Evolutionary conservation across 1,140 invertebrate genomes (phyloP).

Genomic region (Musca vetustissima): DNA sequence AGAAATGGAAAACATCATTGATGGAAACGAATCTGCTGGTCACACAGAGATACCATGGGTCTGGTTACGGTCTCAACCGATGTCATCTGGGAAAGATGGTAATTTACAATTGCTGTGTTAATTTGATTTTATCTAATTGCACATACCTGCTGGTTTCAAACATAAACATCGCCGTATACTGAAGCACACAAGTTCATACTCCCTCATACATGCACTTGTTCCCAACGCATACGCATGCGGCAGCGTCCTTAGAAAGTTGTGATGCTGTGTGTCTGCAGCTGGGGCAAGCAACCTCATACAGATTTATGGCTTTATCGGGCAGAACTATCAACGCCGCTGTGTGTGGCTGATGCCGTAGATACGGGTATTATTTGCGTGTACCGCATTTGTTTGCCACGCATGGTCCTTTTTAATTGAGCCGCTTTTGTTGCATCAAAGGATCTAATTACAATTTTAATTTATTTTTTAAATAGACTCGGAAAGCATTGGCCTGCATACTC

Average conservation of each 20-base stretch:
- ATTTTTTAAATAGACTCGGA: conserved; percentile 3
- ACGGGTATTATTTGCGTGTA: conserved; percentile 12
- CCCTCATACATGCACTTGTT: neutral
- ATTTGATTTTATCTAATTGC: conserved; percentile 21
- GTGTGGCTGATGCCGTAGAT: neutral
- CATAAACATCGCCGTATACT: neutral
- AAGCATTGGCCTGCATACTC: no score
- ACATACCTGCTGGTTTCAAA: conserved; percentile 16
- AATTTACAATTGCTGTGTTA: conserved; percentile 22
- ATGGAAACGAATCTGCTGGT: no score
- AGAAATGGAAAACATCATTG: no score
- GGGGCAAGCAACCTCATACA: neutral
- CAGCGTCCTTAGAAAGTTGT: no score
- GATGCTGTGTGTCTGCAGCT: no score
- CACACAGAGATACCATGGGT: no score
- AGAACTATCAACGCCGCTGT: conserved; percentile 3
- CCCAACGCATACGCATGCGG: neutral
- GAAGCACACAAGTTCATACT: neutral
- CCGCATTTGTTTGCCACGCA: neutral
- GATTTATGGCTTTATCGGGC: conserved; percentile 6
- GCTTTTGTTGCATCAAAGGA: conserved; percentile 21
- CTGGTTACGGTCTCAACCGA: no score
- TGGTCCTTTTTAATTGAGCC: conserved; percentile 18
- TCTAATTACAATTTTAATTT: conserved; percentile 25
- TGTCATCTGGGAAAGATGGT: conserved; percentile 5